Conservation (phyloP, 2,113 vertebrate genomes). For the Mesocricetus auratus region DNA sequence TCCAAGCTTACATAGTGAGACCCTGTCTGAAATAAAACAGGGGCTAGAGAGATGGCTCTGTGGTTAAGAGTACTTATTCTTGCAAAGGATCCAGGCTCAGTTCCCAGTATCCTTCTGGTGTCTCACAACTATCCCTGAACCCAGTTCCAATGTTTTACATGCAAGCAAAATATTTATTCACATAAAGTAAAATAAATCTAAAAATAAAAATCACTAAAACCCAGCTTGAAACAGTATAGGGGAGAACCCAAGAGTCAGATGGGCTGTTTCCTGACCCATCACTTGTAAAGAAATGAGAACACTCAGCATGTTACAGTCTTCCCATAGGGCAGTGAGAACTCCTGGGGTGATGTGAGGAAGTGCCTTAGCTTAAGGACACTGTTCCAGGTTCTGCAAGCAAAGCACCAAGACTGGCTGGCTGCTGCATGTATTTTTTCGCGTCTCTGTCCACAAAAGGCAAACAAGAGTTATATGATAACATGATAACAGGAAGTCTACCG, state of each 20-base stretch:
- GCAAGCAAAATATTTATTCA: neutral
- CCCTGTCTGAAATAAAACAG: neutral
- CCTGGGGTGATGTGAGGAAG: neutral
- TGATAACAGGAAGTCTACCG: conserved; percentile 33
- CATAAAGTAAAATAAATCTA: neutral
- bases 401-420: neutral
- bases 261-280: neutral
- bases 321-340: neutral
- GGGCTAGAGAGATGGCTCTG: neutral
- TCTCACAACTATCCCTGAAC: neutral
- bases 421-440: neutral
- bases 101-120: neutral
- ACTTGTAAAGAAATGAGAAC: neutral
- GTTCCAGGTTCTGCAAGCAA: neutral
- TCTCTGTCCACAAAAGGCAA: conserved; percentile 47
- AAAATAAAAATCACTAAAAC: neutral
- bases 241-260: neutral
- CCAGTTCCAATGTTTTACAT: neutral
- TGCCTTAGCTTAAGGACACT: neutral
- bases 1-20: neutral
- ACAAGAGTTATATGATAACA: conserved; percentile 53
- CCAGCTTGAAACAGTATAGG: neutral
- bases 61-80: neutral
- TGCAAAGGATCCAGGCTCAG: neutral
- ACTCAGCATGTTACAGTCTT: neutral